Percentiles rank a stretch among this genome's conserved stretches.
Conservation (phyloP, 2,888 invertebrate genomes). For the Melitaea athalia region DNA sequence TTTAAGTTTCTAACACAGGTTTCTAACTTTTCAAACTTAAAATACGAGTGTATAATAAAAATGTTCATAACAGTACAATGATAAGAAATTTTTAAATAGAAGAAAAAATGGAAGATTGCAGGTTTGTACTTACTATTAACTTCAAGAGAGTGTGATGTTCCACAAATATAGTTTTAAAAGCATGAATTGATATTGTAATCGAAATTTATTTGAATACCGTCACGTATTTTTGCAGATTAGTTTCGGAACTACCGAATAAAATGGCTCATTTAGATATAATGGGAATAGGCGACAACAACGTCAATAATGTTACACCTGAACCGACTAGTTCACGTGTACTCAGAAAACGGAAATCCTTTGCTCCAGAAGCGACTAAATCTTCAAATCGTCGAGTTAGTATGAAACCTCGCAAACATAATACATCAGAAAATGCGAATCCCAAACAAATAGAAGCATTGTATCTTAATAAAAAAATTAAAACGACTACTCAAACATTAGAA, state of each 20-base stretch:
- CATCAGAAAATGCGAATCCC: conserved; percentile 64
- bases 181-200: neutral
- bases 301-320: conserved; percentile 49
- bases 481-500: conserved; percentile 79
- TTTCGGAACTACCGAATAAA: conserved; percentile 68
- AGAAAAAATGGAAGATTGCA: conserved; percentile 53
- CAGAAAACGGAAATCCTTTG: conserved; percentile 68
- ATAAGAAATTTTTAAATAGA: neutral
- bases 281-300: conserved; percentile 61
- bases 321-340: conserved; percentile 55
- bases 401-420: conserved; percentile 71
- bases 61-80: conserved; percentile 1
- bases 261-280: conserved; percentile 77
- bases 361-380: conserved; percentile 61
- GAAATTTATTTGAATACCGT: neutral
- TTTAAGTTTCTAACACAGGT: too few relatives aligned
- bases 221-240: conserved; percentile 55
- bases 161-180: neutral
- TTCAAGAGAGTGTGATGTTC: neutral
- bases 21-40: conserved; percentile 7
- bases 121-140: conserved; percentile 46
- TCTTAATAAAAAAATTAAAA: conserved; percentile 80
- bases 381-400: conserved; percentile 75
- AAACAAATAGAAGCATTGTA: conserved; percentile 81
- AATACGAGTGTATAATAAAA: neutral